Conservation (phyloP, 2,888 invertebrate genomes). For the Bhutanitis thaidina region DNA sequence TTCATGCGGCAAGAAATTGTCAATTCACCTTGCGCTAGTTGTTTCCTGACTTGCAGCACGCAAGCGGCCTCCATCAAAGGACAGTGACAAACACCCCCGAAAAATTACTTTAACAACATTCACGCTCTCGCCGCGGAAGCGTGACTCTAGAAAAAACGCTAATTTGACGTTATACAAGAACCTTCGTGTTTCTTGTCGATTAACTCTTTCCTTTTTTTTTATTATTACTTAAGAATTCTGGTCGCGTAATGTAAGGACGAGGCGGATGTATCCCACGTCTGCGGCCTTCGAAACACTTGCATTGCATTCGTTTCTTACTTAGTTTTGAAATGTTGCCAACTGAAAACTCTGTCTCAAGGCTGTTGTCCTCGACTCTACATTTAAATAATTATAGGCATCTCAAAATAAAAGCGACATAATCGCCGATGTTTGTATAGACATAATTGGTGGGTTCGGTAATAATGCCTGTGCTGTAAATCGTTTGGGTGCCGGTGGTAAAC, state of each 20-base stretch:
- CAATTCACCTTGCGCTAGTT: neutral
- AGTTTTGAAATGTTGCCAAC: slow-evolving; percentile 34
- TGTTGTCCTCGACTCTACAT: neutral
- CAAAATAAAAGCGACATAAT: neutral
- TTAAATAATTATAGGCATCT: slow-evolving; percentile 8
- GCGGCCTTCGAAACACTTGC: slow-evolving; percentile 59
- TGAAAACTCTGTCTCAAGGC: slow-evolving; percentile 15
- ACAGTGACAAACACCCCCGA: slow-evolving; percentile 23
- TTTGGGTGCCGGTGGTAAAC: slow-evolving; percentile 31
- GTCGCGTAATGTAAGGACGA: slow-evolving; percentile 36
- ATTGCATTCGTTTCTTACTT: slow-evolving; percentile 46
- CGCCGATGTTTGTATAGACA: no score
- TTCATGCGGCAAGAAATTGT: no score
- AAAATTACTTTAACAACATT: slow-evolving; percentile 19
- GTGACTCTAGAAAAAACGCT: slow-evolving; percentile 46
- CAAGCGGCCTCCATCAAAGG: slow-evolving; percentile 7
- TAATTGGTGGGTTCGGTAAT: neutral
- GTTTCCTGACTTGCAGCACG: neutral
- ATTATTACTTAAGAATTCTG: slow-evolving; percentile 58
- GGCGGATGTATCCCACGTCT: slow-evolving; percentile 50
- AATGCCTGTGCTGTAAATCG: slow-evolving; percentile 4
- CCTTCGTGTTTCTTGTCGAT: slow-evolving; percentile 35
- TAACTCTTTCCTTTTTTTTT: slow-evolving; percentile 35
- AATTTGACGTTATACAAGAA: slow-evolving; percentile 49
- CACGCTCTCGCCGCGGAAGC: slow-evolving; percentile 28